Evolutionary conservation across 2,113 vertebrate genomes (phyloP), one percentile per base, ranked within the genome.

Genomic region (Saccopteryx leptura): DNA sequence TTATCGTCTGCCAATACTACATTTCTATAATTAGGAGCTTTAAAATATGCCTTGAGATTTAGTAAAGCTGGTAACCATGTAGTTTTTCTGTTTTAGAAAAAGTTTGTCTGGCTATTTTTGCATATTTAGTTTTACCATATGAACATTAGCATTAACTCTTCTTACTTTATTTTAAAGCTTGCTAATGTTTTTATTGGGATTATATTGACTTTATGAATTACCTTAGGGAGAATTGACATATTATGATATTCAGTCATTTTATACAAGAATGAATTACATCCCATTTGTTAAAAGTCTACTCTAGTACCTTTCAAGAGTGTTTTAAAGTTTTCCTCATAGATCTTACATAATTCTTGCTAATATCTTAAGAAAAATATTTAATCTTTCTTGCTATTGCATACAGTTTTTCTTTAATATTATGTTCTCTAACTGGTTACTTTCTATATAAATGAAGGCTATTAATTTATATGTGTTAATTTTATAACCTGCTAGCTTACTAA

Each of bases 91-190:
- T 71, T 46, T 61, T 58, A 28, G 61, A 23, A 39, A 39, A 39
- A 39, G 5, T 28, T 75, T 86, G 26, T 4, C 65, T 65, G 24
- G 21, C 2, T 48, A 80, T 46, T 63, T 9, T 17, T 33, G 33
- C 33, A 11, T 18, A 4, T 48, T 91, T 81, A 31, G 1, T 65
- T 80, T 48, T 72, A 39, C 5, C 33, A n/a, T 54, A 19, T 4
- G 7, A 48, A 81, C 14, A 66, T 28, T n/a, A 54, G 7, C 60
- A 60, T 33, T 17, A 54, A 33, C 0, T 31, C 31, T 26, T 52
- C 24, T 60, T 60, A 80, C 60, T 83, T 92, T 80, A 66, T 90
- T 66, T 86, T 50, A 92, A 74, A 65, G 6, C 46, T 83, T 78
- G 14, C 54, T 87, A 33, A 26, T 23, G 28, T 61, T 75, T 82